Percentiles rank a stretch among this genome's conserved stretches.
Evolutionary conservation across 2,888 invertebrate species (phyloP).

Genomic region (Pseudococcus jackbeardsleyi): DNA sequence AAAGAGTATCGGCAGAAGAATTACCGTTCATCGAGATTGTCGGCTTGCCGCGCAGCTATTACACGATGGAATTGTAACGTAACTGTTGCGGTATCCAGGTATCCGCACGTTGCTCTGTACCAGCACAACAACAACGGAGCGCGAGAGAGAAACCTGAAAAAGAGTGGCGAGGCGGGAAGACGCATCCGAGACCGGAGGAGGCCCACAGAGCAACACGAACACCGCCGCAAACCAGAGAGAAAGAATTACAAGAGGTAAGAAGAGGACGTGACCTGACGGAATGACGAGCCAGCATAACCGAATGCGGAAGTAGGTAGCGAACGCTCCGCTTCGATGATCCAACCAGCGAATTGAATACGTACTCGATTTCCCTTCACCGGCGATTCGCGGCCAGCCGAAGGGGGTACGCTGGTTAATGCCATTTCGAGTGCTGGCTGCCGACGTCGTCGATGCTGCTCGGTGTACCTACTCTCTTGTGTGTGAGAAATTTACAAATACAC

Average conservation of each 20-base stretch:
- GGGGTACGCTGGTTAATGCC: conserved; percentile 26
- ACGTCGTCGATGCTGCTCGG: background rate
- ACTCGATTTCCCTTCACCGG: conserved; percentile 39
- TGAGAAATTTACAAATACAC: conserved; percentile 21
- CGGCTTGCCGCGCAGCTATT: background rate
- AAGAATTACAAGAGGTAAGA: conserved; percentile 15
- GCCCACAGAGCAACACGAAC: background rate
- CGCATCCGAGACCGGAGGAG: background rate
- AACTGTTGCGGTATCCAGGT: conserved; percentile 34
- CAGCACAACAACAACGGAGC: background rate
- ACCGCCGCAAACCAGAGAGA: background rate
- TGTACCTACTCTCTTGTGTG: background rate
- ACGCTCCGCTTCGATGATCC: conserved; percentile 51
- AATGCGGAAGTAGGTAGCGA: conserved; percentile 52
- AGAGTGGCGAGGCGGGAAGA: conserved; percentile 10
- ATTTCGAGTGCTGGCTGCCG: conserved; percentile 19
- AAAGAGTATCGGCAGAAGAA: conserved; percentile 33
- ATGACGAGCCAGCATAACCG: conserved; percentile 51
- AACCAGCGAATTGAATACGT: conserved; percentile 22
- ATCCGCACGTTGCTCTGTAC: background rate
- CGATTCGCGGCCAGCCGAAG: background rate
- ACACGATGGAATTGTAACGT: conserved; percentile 49
- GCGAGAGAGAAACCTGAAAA: background rate
- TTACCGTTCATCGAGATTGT: conserved; percentile 32
- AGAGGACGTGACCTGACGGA: conserved; percentile 55